phyloP scores from a whole-genome alignment of 2,113 vertebrate genomes.

The Candoia aspera region DNA sequence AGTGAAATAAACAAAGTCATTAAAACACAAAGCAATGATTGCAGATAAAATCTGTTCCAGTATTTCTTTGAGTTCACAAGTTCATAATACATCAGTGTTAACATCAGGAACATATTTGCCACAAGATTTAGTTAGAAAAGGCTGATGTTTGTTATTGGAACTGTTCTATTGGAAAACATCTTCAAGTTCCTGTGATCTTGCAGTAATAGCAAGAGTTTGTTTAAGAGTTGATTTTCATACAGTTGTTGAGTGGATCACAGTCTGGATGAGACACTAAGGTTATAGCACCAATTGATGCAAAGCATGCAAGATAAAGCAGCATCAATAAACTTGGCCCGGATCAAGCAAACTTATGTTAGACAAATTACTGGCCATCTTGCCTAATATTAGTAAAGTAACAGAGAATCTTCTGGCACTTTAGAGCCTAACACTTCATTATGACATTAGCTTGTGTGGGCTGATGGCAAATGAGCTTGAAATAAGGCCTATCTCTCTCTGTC shows the following conservation, averaged over 20 bases:
- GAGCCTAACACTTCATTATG: not conserved
- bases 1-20: slow-evolving; percentile 53
- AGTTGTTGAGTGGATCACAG: not conserved
- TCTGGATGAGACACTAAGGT: not conserved
- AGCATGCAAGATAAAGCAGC: not conserved
- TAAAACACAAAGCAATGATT: not conserved
- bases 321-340: not conserved
- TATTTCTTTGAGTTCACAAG: not conserved
- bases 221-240: not conserved
- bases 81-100: slow-evolving; percentile 5
- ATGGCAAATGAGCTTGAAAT: not conserved
- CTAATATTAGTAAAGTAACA: not conserved
- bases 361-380: not conserved
- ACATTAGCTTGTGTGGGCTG: not conserved
- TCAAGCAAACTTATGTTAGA: not conserved
- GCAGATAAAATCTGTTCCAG: not conserved
- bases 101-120: slow-evolving; percentile 4
- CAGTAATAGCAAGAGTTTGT: not conserved
- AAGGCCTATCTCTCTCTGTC: not conserved
- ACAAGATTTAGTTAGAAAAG: not conserved
- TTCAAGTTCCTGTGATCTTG: not conserved
- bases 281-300: not conserved
- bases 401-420: not conserved
- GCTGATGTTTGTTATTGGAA: not conserved
- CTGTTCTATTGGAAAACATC: not conserved